These are phyloP conservation scores for Temnothorax rugatulus DNA, from an alignment of 2,888 invertebrate species.

Conservation along the genomic window DNA sequence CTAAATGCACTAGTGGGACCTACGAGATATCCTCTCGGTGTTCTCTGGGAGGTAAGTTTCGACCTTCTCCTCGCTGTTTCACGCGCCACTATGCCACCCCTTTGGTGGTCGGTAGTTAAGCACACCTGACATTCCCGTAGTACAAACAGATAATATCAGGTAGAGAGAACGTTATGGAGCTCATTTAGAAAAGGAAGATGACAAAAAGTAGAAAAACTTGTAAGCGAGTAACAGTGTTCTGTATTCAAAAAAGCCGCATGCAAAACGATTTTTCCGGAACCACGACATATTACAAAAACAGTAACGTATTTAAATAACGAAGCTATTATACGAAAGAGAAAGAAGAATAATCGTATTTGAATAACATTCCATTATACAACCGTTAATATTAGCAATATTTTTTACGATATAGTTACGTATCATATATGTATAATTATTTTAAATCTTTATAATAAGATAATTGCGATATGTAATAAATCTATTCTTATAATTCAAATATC, in stretches of 20 bases:
- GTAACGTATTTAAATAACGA: background rate
- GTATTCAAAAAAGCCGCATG: background rate
- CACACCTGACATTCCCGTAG: conserved; percentile 76
- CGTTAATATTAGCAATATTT: background rate
- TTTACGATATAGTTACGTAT: background rate
- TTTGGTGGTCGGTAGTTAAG: conserved; percentile 75
- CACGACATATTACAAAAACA: background rate
- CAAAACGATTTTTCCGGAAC: background rate
- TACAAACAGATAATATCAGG: conserved; percentile 62
- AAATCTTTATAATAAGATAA: background rate
- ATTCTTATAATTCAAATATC: conserved; percentile 7
- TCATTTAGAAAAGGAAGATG: conserved; percentile 16
- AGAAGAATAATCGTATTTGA: background rate
- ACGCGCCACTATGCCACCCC: conserved; percentile 70
- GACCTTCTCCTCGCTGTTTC: conserved; percentile 76
- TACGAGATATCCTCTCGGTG: conserved; percentile 81
- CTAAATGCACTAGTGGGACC: conserved; percentile 85
- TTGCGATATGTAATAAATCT: background rate
- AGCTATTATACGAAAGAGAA: background rate
- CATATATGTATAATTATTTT: background rate
- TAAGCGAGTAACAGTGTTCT: background rate
- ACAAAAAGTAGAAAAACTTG: background rate
- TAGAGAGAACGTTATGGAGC: conserved; percentile 19
- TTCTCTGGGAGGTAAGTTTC: conserved; percentile 82
- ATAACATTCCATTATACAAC: background rate